Base-by-base conservation (phyloP, 2,113 vertebrate genomes). In the Gambusia affinis region DNA sequence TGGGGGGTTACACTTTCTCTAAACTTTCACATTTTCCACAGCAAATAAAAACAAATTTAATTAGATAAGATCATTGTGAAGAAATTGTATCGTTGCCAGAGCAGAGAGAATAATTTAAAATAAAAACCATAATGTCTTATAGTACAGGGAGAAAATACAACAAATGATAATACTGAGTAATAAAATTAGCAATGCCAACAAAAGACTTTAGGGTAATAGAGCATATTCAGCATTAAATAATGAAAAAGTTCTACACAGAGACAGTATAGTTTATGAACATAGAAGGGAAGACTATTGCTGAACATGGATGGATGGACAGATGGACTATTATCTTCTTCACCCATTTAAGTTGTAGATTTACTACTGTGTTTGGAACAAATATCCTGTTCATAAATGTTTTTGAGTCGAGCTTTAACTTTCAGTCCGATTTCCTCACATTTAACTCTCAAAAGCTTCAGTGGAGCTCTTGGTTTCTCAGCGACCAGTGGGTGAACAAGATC, bases 31-130 rank as follows among this genome's bases (percentile, higher is more conserved):
- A 88, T 87, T 89, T 88, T 90, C 79, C 86, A 89, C 80, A 82
- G 84, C 82, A 91, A 91, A 89, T 88, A 90, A 91, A 92, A 81
- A 76, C 75, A 79, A 82, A 88, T 85, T 68, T 81, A 83, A 91
- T 90, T 83, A 86, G 88, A 90, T 89, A 86, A 86, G 80, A 89
- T 91, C 82, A 79, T 79, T 85, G 79, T 81, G 79, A 87, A 85
- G 83, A 88, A 88, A 91, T 90, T 87, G 80, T 78, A 65, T 84
- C 85, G 79, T 87, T 88, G 79, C 83, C 64, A 71, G 82, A 68
- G 76, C 62, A 64, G 69, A 68, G 57, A 80, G 67, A 81, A 85
- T 75, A 85, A 85, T 79, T 68, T 71, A 82, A 86, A 87, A 91
- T 92, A 88, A 90, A 77, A 84, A 62, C 14, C 82, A 79, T 67